phyloP scores from a whole-genome alignment of 2,888 invertebrate species.

The Heteropelma amictum region DNA sequence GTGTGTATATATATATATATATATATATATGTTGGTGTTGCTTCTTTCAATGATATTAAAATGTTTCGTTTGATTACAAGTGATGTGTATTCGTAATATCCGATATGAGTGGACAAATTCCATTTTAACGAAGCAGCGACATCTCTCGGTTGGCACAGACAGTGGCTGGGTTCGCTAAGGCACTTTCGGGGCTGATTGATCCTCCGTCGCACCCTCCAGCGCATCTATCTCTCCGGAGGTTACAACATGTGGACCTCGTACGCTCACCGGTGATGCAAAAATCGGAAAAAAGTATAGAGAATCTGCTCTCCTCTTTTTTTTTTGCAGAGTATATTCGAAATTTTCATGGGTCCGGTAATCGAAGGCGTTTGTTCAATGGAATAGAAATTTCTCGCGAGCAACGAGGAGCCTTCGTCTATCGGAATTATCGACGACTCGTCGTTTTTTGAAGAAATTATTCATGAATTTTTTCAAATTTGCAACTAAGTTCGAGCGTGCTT shows the following conservation, averaged over 20 bases:
- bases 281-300: slow-evolving; percentile 8
- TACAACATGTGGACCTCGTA: neutral
- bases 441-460: too few relatives aligned
- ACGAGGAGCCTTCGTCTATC: too few relatives aligned
- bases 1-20: neutral
- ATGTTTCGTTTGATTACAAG: slow-evolving; percentile 69
- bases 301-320: slow-evolving; percentile 13
- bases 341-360: too few relatives aligned
- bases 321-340: too few relatives aligned
- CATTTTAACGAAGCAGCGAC: slow-evolving; percentile 65
- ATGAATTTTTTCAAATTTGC: too few relatives aligned
- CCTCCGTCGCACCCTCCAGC: slow-evolving; percentile 72
- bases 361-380: too few relatives aligned
- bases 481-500: too few relatives aligned
- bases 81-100: slow-evolving; percentile 66
- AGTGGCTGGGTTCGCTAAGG: slow-evolving; percentile 75
- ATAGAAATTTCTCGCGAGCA: too few relatives aligned
- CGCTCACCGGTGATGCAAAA: too few relatives aligned
- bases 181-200: slow-evolving; percentile 74
- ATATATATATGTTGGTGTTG: neutral
- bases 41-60: slow-evolving; percentile 60
- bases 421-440: too few relatives aligned
- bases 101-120: slow-evolving; percentile 64
- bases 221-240: slow-evolving; percentile 66
- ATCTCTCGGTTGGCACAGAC: slow-evolving; percentile 75